Evolutionary conservation across 2,113 vertebrate species (phyloP).

Genomic region (Engystomops pustulosus): DNA sequence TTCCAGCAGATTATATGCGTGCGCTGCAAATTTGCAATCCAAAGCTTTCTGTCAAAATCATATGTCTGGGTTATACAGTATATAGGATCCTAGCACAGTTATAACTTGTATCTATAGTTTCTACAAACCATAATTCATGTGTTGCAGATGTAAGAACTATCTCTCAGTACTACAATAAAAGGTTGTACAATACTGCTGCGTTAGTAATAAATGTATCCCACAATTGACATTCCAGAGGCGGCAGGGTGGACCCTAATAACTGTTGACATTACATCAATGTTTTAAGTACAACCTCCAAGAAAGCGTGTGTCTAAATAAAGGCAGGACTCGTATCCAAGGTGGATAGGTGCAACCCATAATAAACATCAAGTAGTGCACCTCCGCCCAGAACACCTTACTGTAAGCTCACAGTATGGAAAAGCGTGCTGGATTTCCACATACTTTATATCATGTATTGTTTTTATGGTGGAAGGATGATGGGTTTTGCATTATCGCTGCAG

Average conservation of each 20-base stretch:
- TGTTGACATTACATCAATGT: constrained; percentile 34
- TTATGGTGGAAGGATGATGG: too few species aligned
- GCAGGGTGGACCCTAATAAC: not conserved
- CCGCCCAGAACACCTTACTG: not conserved
- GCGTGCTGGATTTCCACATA: too few species aligned
- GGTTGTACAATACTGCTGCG: not conserved
- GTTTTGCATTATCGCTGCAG: too few species aligned
- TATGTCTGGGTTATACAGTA: too few species aligned
- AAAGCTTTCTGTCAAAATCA: too few species aligned
- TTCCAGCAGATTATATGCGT: too few species aligned
- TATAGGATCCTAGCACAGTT: not conserved
- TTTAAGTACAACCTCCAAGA: too few species aligned
- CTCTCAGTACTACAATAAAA: not conserved
- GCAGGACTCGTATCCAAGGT: not conserved
- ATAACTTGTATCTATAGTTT: not conserved
- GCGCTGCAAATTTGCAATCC: too few species aligned
- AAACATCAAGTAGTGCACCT: not conserved
- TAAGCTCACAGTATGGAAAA: too few species aligned
- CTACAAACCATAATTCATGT: not conserved
- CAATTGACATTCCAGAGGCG: not conserved
- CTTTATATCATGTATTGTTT: too few species aligned
- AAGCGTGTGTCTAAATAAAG: constrained; percentile 33
- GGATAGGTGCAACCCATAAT: not conserved
- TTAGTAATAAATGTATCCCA: constrained; percentile 11
- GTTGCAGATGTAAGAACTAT: not conserved